phyloP scores from a whole-genome alignment of 2,113 vertebrate genomes.

The Halcyon malimbica region DNA sequence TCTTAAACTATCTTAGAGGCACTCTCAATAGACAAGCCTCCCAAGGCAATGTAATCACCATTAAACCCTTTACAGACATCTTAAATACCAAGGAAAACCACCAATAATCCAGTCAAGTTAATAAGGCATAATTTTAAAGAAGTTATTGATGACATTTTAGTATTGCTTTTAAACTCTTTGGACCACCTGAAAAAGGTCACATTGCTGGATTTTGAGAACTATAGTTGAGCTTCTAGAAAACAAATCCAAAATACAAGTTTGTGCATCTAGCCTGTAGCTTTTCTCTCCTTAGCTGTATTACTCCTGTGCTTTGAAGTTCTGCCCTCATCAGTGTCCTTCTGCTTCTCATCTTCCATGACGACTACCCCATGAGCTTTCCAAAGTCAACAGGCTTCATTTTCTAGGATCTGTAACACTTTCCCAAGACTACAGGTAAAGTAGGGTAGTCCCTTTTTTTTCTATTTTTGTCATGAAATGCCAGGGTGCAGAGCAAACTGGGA shows the following conservation, averaged over 20 bases:
- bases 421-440: neutral
- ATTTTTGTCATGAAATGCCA: neutral
- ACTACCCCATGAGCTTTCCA: neutral
- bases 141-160: neutral
- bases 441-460: neutral
- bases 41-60: neutral
- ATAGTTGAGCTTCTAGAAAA: neutral
- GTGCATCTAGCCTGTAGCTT: neutral
- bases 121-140: neutral
- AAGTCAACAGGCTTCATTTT: neutral
- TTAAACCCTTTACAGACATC: neutral
- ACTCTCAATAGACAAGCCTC: neutral
- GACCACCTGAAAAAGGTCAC: neutral
- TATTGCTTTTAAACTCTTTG: neutral
- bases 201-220: neutral
- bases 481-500: neutral
- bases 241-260: neutral
- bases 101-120: neutral
- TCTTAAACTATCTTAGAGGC: neutral
- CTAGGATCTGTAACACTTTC: neutral
- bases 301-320: neutral
- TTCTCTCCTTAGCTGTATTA: neutral
- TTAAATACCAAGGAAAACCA: neutral
- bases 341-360: neutral
- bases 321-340: neutral